A percentile compares a stretch with the other conserved stretches of the same genome.
Evolutionary conservation across 2,888 invertebrate species (phyloP).

Genomic region (Acholoe squamosa): DNA sequence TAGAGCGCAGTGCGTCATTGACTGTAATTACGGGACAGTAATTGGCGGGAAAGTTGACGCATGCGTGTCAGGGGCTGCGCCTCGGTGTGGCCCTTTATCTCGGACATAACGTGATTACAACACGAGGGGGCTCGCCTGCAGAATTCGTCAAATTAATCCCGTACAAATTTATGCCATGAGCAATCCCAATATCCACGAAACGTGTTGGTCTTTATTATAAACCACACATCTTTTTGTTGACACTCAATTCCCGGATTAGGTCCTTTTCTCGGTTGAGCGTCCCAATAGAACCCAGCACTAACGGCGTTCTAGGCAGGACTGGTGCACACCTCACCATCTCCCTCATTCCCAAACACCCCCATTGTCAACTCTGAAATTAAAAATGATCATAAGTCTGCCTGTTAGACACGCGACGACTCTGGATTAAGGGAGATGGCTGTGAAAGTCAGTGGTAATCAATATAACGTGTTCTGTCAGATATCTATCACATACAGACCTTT

Average conservation of each 20-base stretch:
- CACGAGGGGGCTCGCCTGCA: background rate
- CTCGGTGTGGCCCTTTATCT: conserved; percentile 38
- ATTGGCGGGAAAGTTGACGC: conserved; percentile 45
- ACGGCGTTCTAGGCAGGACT: background rate
- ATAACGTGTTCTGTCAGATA: background rate
- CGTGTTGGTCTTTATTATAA: conserved; percentile 23
- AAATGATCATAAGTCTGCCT: conserved; percentile 2
- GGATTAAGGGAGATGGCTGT: background rate
- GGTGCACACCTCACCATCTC: background rate
- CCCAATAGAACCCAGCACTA: background rate
- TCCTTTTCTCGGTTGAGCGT: background rate
- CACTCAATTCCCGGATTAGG: background rate
- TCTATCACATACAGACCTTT: conserved; percentile 2
- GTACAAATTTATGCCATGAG: conserved; percentile 41
- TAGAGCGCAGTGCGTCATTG: conserved; percentile 42
- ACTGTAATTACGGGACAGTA: conserved; percentile 38
- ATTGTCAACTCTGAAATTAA: conserved; percentile 12
- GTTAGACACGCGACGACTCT: background rate
- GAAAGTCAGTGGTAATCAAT: background rate
- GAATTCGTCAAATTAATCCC: conserved; percentile 10
- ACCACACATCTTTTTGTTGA: background rate
- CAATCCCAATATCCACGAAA: conserved; percentile 3
- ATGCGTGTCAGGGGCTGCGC: conserved; percentile 35
- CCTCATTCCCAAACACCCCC: background rate
- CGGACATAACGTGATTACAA: conserved; percentile 31